Conservation (phyloP, 2,888 invertebrate species). For the Folsomia manolachei region DNA sequence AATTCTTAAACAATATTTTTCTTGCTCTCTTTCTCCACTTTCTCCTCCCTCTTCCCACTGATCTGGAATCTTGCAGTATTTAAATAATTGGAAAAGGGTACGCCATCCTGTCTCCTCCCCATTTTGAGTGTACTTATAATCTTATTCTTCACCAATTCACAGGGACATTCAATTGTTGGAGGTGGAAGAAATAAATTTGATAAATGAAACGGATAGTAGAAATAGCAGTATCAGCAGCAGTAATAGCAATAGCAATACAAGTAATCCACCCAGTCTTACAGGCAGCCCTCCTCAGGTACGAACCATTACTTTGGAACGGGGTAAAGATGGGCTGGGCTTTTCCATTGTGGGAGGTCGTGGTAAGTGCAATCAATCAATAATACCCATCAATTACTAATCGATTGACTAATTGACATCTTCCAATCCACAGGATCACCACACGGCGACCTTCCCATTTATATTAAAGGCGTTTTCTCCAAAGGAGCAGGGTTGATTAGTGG, state of each 20-base stretch:
- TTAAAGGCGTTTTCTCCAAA: slow-evolving; percentile 56
- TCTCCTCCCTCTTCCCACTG: slow-evolving; percentile 14
- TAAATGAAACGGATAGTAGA: no score
- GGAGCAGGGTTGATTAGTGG: slow-evolving; percentile 54
- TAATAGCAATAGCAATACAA: not conserved
- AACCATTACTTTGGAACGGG: slow-evolving; percentile 56
- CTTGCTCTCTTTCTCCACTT: slow-evolving; percentile 24
- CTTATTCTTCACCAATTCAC: no score
- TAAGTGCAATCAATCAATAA: not conserved
- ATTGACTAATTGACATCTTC: not conserved
- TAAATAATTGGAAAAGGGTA: no score
- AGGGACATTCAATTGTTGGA: no score
- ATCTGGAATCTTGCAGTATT: no score
- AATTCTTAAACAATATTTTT: not conserved
- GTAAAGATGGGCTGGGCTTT: slow-evolving; percentile 60
- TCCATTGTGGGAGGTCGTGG: slow-evolving; percentile 59
- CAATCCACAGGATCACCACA: slow-evolving; percentile 54
- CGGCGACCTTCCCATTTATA: slow-evolving; percentile 60
- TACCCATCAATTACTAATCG: not conserved
- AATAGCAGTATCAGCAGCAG: not conserved
- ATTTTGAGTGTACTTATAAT: no score
- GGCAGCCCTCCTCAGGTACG: slow-evolving; percentile 38
- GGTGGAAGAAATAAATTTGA: no score
- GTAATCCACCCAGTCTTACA: slow-evolving; percentile 8
- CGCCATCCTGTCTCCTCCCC: no score